Base-by-base conservation (phyloP, 2,797 vertebrate species). In the Pipistrellus kuhlii region DNA sequence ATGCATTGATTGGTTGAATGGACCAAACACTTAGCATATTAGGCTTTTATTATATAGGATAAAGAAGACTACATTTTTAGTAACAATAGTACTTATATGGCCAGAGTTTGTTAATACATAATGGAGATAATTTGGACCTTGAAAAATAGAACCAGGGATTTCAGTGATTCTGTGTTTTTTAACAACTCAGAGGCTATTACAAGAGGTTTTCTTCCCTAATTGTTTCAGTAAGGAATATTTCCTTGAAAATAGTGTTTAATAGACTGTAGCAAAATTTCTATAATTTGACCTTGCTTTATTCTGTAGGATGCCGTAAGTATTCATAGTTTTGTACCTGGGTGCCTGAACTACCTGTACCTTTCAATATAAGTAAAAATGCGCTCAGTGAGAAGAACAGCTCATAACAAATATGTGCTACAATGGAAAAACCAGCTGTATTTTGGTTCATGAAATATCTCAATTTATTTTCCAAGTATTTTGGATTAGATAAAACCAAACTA, bases 401-500 rank as follows among this genome's bases (percentile, higher is more conserved):
- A 18, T 81, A 95, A 82, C 32, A 97, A 95, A 95, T 72, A 64
- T 27, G 51, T 69, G 64, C 77, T 84, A 51, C 66, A 88, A 88
- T 94, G 93, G 90, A 96, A 95, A 97, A 95, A 95, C n/a, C 95
- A 97, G 88, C 95, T 95, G 94, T 73, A 85, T 93, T 96, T 96
- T 90, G 83, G 96, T 97, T 97, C 95, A 94, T 92, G 75, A 97
- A 97, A 96, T 92, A 95, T 95, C 96, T 97, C 88, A 78, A 96
- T 96, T 93, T 97, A 97, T 96, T 97, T 97, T 96, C 96, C 93
- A 97, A 94, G 85, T 94, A 96, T 96, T 96, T 96, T 96, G 96
- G 93, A 96, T 96, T 97, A 95, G 90, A 96, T 92, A 91, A 97
- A 97, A 95, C 78, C 72, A 68, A 88, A 90, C 90, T 77, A 46